Base-by-base conservation (phyloP, 1,140 invertebrate genomes). In the Drosophila sp. region DNA sequence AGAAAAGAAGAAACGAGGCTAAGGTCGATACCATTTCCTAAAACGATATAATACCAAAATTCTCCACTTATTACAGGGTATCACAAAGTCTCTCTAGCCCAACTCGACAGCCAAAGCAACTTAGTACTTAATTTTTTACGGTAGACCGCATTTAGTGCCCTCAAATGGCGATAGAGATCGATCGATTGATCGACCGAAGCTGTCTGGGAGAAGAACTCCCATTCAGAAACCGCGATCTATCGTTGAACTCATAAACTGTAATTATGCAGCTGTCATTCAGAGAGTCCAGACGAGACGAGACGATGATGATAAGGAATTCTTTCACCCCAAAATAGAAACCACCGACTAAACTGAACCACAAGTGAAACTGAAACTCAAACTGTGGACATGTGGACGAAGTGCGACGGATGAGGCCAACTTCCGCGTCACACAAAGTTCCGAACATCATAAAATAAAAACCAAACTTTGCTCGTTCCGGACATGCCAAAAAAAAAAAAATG, bases 391-490 rank as follows among this genome's bases (percentile, higher is more conserved):
- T 25, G 44, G 44, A 25, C 17, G 44, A 38, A 38, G 35, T 10
- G 10, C 35, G 23, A 66, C 61, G 57, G 23, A 70, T 56, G 35
- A 41, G 47, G 38, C 58, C 50, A 67, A 73, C 72, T 76, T 76
- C 73, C 78, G 44, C 25, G 79, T 69, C 65, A 78, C 61, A 64
- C 47, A 64, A 58, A 50, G 27, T 23, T 60, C 47, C 41, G 70
- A 65, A 73, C 61, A 80, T 80, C 73, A 80, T 80, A 84, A 85
- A 76, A 70, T 60, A 73, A 56, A 56, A 7, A 60, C 55, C 5
- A 86, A 76, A 79, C 66, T 79, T 87, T 81, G 41, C 76, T 63
- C 63, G 70, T 86, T 76, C 68, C 76, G 63, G 61, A 35, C 60
- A 50, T 61, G 65, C 35, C 56, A 64, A 60, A 75, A 74, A 69